Conservation (phyloP, 2,797 vertebrate genomes). For the Hirundo rustica region DNA sequence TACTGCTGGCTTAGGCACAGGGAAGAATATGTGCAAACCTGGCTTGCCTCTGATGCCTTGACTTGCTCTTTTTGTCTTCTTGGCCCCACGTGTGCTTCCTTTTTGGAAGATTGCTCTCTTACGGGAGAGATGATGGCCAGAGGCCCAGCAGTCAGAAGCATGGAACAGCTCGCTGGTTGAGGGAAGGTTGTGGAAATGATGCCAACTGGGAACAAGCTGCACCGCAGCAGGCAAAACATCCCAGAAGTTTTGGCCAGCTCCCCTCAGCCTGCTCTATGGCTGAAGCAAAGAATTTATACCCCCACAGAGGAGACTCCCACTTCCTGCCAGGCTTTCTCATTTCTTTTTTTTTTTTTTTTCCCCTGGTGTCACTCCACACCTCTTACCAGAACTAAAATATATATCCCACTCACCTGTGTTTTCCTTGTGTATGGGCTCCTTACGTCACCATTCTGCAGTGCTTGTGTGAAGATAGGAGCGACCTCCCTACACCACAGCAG, state of each 20-base stretch:
- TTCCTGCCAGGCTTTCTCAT: background rate
- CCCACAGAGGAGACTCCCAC: background rate
- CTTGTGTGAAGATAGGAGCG: rapidly evolving
- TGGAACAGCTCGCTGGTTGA: rapidly evolving
- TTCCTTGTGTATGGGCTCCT: rapidly evolving
- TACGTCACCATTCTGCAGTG: rapidly evolving
- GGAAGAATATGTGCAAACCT: background rate
- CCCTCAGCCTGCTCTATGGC: background rate
- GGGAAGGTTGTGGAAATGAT: background rate
- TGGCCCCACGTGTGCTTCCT: background rate
- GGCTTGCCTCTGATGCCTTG: background rate
- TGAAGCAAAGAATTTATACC: background rate
- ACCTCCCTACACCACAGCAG: background rate
- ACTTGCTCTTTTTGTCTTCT: slow-evolving; percentile 12
- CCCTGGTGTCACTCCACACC: background rate
- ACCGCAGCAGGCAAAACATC: background rate
- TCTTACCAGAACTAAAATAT: background rate
- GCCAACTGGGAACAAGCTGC: background rate
- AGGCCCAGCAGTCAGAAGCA: background rate
- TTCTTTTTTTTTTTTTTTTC: background rate
- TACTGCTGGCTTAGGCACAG: background rate
- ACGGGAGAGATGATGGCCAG: background rate
- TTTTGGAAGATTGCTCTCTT: background rate
- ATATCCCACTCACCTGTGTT: background rate
- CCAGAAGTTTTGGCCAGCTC: background rate